phyloP scores from a whole-genome alignment of 2,888 invertebrate genomes.

The Lymantria monacha region DNA sequence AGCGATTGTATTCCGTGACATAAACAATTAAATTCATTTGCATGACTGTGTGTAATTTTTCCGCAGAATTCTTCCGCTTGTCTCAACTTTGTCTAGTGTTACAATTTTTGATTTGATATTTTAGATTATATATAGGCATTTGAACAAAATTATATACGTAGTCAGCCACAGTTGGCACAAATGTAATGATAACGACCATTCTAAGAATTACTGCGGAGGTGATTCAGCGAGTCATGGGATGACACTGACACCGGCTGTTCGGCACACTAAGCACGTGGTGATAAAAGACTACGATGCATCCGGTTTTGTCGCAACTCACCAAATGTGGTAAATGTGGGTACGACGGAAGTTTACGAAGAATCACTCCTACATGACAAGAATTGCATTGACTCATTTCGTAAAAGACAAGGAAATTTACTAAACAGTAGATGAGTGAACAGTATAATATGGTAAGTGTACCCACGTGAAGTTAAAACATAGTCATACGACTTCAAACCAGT shows the following conservation, averaged over 20 bases:
- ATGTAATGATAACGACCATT: constrained; percentile 34
- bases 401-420: constrained; percentile 23
- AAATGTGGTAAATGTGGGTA: constrained; percentile 55
- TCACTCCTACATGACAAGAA: constrained; percentile 53
- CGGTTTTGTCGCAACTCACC: constrained; percentile 53
- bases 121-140: constrained; percentile 8
- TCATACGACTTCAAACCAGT: constrained; percentile 23
- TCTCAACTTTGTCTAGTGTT: constrained; percentile 55
- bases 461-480: constrained; percentile 12
- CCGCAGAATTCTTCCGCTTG: constrained; percentile 49
- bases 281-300: constrained; percentile 59
- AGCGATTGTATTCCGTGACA: constrained; percentile 44
- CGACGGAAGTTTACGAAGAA: constrained; percentile 64
- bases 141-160: neutral
- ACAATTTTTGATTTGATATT: constrained; percentile 27
- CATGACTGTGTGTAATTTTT: constrained; percentile 53
- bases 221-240: constrained; percentile 44
- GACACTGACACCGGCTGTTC: constrained; percentile 40
- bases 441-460: constrained; percentile 23
- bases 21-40: constrained; percentile 56
- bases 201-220: constrained; percentile 44
- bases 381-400: constrained; percentile 47
- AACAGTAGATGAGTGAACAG: constrained; percentile 22
- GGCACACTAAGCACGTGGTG: constrained; percentile 58
- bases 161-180: constrained; percentile 2